Percentiles rank a stretch among this genome's conserved stretches.
These are phyloP conservation scores for Sweltsa coloradensis DNA, from an alignment of 1,140 invertebrate species.

Conservation along the genomic window DNA sequence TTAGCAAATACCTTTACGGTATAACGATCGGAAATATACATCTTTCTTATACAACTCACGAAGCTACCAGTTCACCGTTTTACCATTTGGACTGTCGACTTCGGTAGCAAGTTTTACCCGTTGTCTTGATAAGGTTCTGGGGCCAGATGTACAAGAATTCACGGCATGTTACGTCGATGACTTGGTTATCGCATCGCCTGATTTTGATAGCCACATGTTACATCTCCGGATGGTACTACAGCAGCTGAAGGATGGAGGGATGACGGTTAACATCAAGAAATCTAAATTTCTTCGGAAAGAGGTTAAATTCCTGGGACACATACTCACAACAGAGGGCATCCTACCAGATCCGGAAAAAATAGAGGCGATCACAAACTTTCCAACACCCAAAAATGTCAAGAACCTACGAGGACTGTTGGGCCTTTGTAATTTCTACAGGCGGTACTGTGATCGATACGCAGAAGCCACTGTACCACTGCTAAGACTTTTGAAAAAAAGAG, in stretches of 20 bases:
- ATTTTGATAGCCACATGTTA: slow-evolving; percentile 30
- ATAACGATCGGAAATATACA: not conserved
- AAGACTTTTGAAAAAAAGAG: slow-evolving; percentile 19
- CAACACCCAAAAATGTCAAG: slow-evolving; percentile 17
- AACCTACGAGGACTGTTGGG: slow-evolving; percentile 22
- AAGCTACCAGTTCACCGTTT: not conserved
- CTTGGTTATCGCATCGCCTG: slow-evolving; percentile 27
- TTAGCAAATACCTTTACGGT: not conserved
- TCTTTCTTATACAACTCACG: not conserved
- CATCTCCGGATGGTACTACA: slow-evolving; percentile 10
- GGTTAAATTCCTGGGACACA: slow-evolving; percentile 28
- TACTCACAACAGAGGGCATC: not conserved
- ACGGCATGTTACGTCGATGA: slow-evolving; percentile 32
- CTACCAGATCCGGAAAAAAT: not conserved
- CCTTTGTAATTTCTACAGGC: slow-evolving; percentile 25
- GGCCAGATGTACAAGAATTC: not conserved
- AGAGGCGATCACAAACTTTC: not conserved
- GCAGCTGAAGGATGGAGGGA: slow-evolving; percentile 18
- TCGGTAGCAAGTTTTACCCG: not conserved
- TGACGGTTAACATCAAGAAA: slow-evolving; percentile 33
- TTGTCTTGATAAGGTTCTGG: not conserved
- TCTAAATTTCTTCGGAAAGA: slow-evolving; percentile 27
- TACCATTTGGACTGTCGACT: slow-evolving; percentile 3
- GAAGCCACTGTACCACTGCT: slow-evolving; percentile 21
- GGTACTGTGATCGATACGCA: slow-evolving; percentile 26